Evolutionary conservation across 2,888 invertebrate species (phyloP), one percentile per base, ranked within the genome.

Genomic region (Phasia obesa): DNA sequence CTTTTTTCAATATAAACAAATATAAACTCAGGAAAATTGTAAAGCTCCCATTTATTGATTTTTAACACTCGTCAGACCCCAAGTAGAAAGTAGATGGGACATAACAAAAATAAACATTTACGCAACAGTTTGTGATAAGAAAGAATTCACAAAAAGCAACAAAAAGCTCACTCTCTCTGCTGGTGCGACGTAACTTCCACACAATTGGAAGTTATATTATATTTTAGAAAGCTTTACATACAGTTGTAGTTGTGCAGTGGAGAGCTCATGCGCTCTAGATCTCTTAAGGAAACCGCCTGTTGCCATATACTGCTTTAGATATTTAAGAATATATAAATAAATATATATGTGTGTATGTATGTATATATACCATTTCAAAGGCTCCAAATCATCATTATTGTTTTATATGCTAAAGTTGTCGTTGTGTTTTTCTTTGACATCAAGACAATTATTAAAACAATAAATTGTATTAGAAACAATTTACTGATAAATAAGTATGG

Each of bases 61-160:
- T 76, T 81, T 69, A 81, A 74, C 75, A 77, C 44, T 64, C 23
- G 71, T 5, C 42, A 57, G 62, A 35, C 2, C 13, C 42, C 55
- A 81, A 59, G n/a, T 55, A 79, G 47, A 84, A 73, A 84, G 84
- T 86, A 86, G 59, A 21, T 7, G 21, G 78, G 55, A 19, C 65
- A 57, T 73, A 38, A 80, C 70, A 49, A 78, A 71, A 78, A 67
- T 64, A 69, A 79, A 80, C 67, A 78, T 85, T 79, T 84, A 84
- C 80, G 79, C 79, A 84, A 83, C 83, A 85, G 81, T 85, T 85
- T 75, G 84, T 38, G 70, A 53, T 75, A 59, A 59, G 15, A 38
- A 27, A 19, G 9, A 65, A 25, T 23, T 23, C 15, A 35, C 17
- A 53, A 49, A 57, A 57, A 78, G 53, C 62, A 17, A 25, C 15